Conservation (phyloP, 2,888 invertebrate species). For the Sarcophaga rosellei region DNA sequence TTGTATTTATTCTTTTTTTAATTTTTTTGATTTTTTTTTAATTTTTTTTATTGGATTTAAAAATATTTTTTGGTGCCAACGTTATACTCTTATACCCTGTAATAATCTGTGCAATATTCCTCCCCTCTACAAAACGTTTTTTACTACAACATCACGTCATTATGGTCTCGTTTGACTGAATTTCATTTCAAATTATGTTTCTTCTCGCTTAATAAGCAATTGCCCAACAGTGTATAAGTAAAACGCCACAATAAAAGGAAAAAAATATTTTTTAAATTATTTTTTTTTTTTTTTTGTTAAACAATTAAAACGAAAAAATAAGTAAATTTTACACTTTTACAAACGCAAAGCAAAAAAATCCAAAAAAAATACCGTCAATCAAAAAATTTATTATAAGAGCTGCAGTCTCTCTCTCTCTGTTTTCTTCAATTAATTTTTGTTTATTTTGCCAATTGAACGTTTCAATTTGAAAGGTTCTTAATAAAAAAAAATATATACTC, state of each 20-base stretch:
- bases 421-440: not conserved
- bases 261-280: not conserved
- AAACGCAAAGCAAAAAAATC: not conserved
- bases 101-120: too few species aligned
- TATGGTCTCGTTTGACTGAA: too few species aligned
- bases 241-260: not conserved
- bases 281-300: not conserved
- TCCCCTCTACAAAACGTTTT: too few species aligned
- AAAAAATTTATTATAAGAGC: slow-evolving; percentile 14
- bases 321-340: not conserved
- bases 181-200: too few species aligned
- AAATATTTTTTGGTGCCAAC: too few species aligned
- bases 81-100: too few species aligned
- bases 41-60: too few species aligned
- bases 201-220: too few species aligned
- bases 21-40: too few species aligned
- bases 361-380: slow-evolving; percentile 32
- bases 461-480: not conserved
- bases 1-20: too few species aligned
- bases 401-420: not conserved
- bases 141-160: too few species aligned
- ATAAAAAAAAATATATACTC: not conserved
- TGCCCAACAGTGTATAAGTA: too few species aligned
- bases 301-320: not conserved
- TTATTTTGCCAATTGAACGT: slow-evolving; percentile 21